Evolutionary conservation across 2,113 vertebrate genomes (phyloP).

Genomic region (Lipotes vexillifer): DNA sequence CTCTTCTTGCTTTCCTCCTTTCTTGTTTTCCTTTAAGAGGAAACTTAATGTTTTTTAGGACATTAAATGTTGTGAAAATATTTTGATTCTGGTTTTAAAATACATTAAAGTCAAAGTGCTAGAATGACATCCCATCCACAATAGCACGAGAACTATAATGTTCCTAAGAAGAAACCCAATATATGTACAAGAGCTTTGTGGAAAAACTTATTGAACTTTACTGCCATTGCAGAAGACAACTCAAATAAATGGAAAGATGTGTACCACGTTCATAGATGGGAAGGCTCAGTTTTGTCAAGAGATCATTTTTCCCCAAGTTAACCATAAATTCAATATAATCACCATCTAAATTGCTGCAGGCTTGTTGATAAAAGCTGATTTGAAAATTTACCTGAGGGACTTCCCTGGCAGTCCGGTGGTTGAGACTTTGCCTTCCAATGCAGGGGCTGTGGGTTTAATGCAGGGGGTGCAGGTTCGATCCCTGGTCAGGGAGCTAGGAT

Average conservation of each 20-base stretch:
- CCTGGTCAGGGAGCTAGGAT: no score
- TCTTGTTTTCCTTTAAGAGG: not conserved
- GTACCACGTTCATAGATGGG: not conserved
- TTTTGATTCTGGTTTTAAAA: not conserved
- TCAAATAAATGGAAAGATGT: not conserved
- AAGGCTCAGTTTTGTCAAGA: not conserved
- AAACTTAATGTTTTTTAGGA: not conserved
- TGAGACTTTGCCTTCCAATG: no score
- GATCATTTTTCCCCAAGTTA: not conserved
- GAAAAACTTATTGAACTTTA: not conserved
- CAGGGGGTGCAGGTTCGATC: no score
- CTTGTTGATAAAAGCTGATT: not conserved
- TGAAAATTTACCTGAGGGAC: not conserved
- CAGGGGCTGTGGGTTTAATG: no score
- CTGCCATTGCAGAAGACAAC: not conserved
- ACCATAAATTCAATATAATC: not conserved
- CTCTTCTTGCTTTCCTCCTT: not conserved
- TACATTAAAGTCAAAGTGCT: not conserved
- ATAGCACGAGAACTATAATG: not conserved
- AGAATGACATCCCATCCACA: not conserved
- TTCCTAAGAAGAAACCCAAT: not conserved
- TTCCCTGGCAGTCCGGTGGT: no score
- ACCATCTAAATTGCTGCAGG: not conserved
- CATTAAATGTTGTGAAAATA: not conserved
- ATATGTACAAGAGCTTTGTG: not conserved